A percentile compares a stretch with the other conserved stretches of the same genome.
Conservation (phyloP, 2,888 invertebrate species). For the Apamea crenata region DNA sequence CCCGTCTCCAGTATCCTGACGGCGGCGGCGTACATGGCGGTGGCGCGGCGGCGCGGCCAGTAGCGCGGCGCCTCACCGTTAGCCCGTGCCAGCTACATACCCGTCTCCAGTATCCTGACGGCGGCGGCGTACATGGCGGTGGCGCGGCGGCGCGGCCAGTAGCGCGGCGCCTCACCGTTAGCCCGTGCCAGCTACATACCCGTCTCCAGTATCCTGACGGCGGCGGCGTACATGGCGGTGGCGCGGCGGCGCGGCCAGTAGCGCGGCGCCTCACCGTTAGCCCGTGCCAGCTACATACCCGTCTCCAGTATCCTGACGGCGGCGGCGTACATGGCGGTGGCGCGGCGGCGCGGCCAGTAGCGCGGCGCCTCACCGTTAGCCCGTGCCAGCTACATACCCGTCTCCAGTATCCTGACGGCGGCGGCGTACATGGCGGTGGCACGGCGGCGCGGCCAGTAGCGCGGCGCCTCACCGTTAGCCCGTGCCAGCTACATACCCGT, state of each 20-base stretch:
- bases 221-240: conserved; percentile 90
- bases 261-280: no score
- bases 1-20: conserved; percentile 91
- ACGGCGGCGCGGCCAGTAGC: conserved; percentile 94
- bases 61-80: no score
- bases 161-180: conserved; percentile 96
- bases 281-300: conserved; percentile 65
- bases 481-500: conserved; percentile 74
- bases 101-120: conserved; percentile 91
- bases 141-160: conserved; percentile 93
- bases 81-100: conserved; percentile 61
- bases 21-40: conserved; percentile 91
- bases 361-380: no score
- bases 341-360: conserved; percentile 93
- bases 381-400: conserved; percentile 67
- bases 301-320: conserved; percentile 92
- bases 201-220: conserved; percentile 92
- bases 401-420: conserved; percentile 92
- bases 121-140: conserved; percentile 91
- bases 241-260: conserved; percentile 94
- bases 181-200: conserved; percentile 66
- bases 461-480: no score
- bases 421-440: conserved; percentile 91
- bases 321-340: conserved; percentile 90
- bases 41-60: conserved; percentile 88